A percentile compares a stretch with the other conserved stretches of the same genome.
These are phyloP conservation scores for Leucosticte australis DNA, from an alignment of 2,113 vertebrate genomes.

Conservation along the genomic window DNA sequence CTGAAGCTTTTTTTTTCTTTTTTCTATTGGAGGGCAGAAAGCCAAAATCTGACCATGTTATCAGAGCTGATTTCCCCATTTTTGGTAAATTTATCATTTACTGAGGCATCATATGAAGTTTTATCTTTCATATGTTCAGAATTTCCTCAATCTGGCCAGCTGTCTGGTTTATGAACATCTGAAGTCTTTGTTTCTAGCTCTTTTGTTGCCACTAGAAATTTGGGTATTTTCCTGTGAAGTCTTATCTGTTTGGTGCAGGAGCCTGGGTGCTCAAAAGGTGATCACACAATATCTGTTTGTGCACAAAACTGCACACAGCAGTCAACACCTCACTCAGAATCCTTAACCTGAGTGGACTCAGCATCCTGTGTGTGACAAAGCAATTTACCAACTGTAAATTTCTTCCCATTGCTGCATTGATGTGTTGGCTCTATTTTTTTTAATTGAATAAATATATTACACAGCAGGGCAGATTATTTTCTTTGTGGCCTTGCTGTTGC, in stretches of 20 bases:
- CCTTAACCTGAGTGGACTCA: not conserved
- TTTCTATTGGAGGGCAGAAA: not conserved
- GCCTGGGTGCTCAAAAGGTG: not conserved
- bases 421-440: constrained; percentile 12
- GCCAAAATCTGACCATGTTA: not conserved
- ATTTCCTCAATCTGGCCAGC: not conserved
- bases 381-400: not conserved
- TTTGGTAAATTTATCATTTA: not conserved
- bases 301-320: not conserved
- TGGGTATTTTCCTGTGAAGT: not conserved
- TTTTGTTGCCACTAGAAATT: not conserved
- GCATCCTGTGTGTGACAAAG: not conserved
- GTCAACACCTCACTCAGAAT: not conserved
- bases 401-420: constrained; percentile 35
- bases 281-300: not conserved
- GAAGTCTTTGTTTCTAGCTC: not conserved
- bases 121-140: not conserved
- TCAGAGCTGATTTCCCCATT: not conserved
- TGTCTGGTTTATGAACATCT: not conserved
- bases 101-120: not conserved
- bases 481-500: constrained; percentile 63
- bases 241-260: not conserved
- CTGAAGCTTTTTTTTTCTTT: not conserved
- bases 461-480: constrained; percentile 67
- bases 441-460: constrained; percentile 73